Evolutionary conservation across 2,888 invertebrate genomes (phyloP).

Genomic region (Tinea trinotella): DNA sequence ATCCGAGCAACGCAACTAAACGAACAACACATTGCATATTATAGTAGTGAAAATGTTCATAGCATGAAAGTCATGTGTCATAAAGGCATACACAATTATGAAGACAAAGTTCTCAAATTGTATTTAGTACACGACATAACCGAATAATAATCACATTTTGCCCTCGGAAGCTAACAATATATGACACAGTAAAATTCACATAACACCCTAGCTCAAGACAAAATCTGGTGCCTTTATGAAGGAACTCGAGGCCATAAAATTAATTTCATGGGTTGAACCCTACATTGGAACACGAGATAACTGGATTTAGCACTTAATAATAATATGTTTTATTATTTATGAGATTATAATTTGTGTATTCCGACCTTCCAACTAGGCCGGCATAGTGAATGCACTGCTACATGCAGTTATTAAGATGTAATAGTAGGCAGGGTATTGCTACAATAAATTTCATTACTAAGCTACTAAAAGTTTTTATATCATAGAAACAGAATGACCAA

Average conservation of each 20-base stretch:
- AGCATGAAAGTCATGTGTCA: not conserved
- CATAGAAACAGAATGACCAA: too few species aligned
- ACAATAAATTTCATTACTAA: too few species aligned
- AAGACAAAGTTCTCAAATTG: constrained; percentile 15
- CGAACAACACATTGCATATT: too few species aligned
- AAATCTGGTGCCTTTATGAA: constrained; percentile 16
- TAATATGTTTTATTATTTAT: constrained; percentile 11
- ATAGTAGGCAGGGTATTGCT: too few species aligned
- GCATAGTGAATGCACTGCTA: too few species aligned
- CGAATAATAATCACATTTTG: constrained; percentile 13
- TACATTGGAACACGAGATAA: constrained; percentile 26
- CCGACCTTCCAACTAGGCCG: too few species aligned
- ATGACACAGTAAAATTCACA: constrained; percentile 18
- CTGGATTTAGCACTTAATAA: constrained; percentile 31
- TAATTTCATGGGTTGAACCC: constrained; percentile 26
- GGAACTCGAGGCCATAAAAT: constrained; percentile 10
- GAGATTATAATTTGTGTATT: constrained; percentile 2
- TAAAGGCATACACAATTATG: constrained; percentile 11
- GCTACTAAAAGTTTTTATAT: too few species aligned
- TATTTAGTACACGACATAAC: constrained; percentile 7
- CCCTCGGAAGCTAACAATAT: constrained; percentile 16
- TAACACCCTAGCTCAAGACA: constrained; percentile 18
- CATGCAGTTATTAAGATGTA: too few species aligned
- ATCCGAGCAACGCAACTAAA: too few species aligned
- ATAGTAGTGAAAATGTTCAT: not conserved